Percentiles rank a stretch among this genome's conserved stretches.
These are phyloP conservation scores for Buphagus erythrorhynchus DNA, from an alignment of 2,797 vertebrate genomes.

Conservation along the genomic window DNA sequence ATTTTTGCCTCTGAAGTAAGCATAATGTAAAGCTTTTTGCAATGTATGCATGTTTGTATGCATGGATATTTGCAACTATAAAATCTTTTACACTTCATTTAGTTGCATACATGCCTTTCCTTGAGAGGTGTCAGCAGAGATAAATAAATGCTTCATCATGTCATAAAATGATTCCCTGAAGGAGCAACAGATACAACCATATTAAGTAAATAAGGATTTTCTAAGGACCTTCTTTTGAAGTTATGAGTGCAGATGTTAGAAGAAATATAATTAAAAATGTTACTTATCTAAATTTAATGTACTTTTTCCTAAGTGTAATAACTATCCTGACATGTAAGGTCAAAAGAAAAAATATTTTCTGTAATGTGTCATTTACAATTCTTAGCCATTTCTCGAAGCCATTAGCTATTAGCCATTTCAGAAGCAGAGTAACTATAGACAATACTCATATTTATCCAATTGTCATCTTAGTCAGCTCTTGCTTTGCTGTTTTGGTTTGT, in stretches of 20 bases:
- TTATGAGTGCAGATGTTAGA: neutral
- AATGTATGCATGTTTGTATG: neutral
- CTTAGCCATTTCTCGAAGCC: neutral
- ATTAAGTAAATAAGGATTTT: neutral
- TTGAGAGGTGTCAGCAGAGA: neutral
- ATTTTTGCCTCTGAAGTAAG: neutral
- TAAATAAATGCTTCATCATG: neutral
- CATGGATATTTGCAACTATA: neutral
- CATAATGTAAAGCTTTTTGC: neutral
- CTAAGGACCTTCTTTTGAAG: neutral
- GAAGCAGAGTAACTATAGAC: neutral
- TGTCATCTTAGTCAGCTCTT: neutral
- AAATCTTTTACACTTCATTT: neutral
- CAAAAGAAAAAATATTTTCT: neutral
- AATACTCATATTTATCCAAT: neutral
- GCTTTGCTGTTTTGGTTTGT: neutral
- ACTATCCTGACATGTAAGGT: neutral
- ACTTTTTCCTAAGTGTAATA: neutral
- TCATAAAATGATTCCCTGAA: neutral
- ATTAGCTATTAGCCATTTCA: neutral
- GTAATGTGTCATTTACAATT: neutral
- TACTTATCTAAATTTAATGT: neutral
- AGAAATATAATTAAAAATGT: neutral
- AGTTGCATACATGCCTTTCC: neutral
- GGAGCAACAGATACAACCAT: neutral